Evolutionary conservation across 2,113 vertebrate species (phyloP), one percentile per base, ranked within the genome.

Genomic region (Lonchura striata): DNA sequence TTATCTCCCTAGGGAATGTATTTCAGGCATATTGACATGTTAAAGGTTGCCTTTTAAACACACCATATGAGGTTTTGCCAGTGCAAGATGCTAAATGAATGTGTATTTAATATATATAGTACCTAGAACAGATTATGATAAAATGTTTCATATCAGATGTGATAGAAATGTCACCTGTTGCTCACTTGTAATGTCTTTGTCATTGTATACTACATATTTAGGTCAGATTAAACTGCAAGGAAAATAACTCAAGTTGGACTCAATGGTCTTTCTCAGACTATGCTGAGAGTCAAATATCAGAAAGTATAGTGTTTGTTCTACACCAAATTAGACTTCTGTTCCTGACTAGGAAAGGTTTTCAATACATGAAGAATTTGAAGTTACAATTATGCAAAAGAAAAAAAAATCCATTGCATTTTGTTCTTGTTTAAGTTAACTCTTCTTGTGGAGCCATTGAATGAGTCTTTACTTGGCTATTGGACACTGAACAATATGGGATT

Each of bases 121-220:
- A 82, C 27, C 27, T 44, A 52, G 44, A 92, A 86, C 52, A 90
- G 33, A 84, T 77, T 65, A 78, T 70, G 78, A 86, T 90, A 82
- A 95, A 91, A 85, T 79, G 7, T 56, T 95, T 90, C 64, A 37
- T 74, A 60, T 47, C 79, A 78, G 59, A 41, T 61, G 42, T 64
- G 70, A 91, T 88, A 46, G 92, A 95, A 93, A 94, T 88, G 92
- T 87, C 68, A 86, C 68, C 66, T 83, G 56, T 82, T 92, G 84
- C 92, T 96, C 87, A 87, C 76, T 95, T 97, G n/a, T 85, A 89
- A 74, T 83, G 41, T 65, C 28, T 92, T 97, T 96, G 80, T 94
- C 91, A 79, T 69, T 85, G 30, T 33, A 86, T 60, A n/a, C 60
- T 89, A 60, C n/a, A 7, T 85, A 83, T 91, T 92, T 96, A 89